Evolutionary conservation across 2,797 vertebrate genomes (phyloP), one percentile per base, ranked within the genome.

Genomic region (Anomalospiza imberbis): DNA sequence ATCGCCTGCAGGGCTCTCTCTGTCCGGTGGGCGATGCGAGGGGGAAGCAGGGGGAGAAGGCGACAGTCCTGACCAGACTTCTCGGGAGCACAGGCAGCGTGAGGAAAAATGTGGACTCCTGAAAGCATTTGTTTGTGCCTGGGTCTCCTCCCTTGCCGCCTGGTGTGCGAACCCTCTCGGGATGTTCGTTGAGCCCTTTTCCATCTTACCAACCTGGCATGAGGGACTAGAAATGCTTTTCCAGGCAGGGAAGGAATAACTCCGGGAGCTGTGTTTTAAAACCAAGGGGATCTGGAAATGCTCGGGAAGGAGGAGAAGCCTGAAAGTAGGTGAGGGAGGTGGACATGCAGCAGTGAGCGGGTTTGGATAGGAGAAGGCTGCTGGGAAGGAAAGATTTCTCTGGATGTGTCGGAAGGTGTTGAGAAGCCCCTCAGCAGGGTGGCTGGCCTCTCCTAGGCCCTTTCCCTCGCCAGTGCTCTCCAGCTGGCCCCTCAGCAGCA

Each of bases 121-220:
- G 22, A 36, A 40, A 25, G 40, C 15, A 0, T 29, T 62, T 7
- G 6, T 25, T 36, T 12, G 0, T 3, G 8, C 28, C 11, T 7
- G 19, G 11, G n/a, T 34, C 60, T 60, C 48, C 48, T 78, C 17
- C 2, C 67, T 67, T 21, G 8, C 32, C 32, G 5, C 12, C 17
- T 2, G 24, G 24, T 7, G 32, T 18, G 29, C 13, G 29, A 82
- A 6, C 6, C 3, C 45, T 20, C 34, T 28, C 2, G 25, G 77
- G 81, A 44, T 71, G 47, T 29, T 73, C 2, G 0, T 6, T 13
- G 42, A 9, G 2, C 36, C 31, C 44, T 77, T 54, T 63, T 3
- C 18, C 9, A 0, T 62, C 45, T 65, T 38, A 3, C 1, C 45
- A 13, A 6, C n/a, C 13, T 4, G 1, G 13, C 2, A 0, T 1